Base-by-base conservation (phyloP, 1,140 invertebrate genomes). In the Saxidomus purpurata region DNA sequence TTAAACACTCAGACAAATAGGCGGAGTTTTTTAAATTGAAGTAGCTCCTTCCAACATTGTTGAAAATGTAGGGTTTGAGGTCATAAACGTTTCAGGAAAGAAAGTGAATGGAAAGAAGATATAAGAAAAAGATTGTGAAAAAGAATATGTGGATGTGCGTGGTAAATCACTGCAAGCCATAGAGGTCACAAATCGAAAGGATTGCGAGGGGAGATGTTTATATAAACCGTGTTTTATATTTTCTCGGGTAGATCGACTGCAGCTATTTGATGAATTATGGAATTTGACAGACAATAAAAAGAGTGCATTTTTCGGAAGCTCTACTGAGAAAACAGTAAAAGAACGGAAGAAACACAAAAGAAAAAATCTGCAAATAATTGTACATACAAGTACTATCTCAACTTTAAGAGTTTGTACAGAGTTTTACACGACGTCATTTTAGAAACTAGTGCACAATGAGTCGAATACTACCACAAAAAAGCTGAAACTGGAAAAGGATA, bases 121-220 rank as follows among this genome's bases (percentile, higher is more conserved):
- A 43, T 86, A 22, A 17, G 67, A 19, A 86, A 69, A 55, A 15
- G 52, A 22, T 1, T 36, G 0, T 2, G 67, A 69, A 13, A 17
- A 49, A 76, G 43, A 76, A 38, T 86, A 74, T 55, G n/a, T 34
- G 19, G 22, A 49, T 34, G 34, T 49, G 25, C 25, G 38, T 2
- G 83, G 83, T 3, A 49, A 55, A 11, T 25, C 22, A 55, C 49
- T 17, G 31, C 38, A 15, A 55, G 38, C 83, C 28, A 86, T 40
- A 36, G n/a, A 38, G 34, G 22, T 86, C 2, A 86, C 74, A 76
- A 86, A 40, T 36, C 36, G 36, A n/a, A 86, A 86, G 36, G 83
- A 86, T 38, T 86, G 83, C 34, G 17, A 49, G n/a, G 52, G 52
- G 0, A 86, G 76, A 71, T 86, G 83, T n/a, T 52, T 17, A 52